phyloP scores from a whole-genome alignment of 2,888 invertebrate species.

The Drosophila acutilabella region DNA sequence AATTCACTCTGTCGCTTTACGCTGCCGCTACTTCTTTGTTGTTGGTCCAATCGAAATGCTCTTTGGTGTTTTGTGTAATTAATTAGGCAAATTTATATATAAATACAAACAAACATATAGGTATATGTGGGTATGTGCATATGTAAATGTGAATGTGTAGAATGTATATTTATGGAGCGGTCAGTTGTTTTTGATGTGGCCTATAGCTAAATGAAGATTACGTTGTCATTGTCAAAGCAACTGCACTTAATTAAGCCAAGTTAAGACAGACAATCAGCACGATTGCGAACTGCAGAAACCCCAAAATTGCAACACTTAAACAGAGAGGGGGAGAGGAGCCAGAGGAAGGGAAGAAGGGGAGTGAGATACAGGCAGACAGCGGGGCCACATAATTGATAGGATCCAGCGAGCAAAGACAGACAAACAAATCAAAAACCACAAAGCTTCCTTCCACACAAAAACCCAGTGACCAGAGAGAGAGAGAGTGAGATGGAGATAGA shows the following conservation, averaged over 20 bases:
- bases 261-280: constrained; percentile 52
- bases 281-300: constrained; percentile 39
- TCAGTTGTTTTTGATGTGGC: constrained; percentile 57
- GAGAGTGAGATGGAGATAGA: background rate
- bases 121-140: constrained; percentile 25
- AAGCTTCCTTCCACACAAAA: constrained; percentile 67
- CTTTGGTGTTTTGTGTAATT: constrained; percentile 69
- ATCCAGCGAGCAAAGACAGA: constrained; percentile 52
- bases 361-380: background rate
- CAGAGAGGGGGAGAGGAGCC: background rate
- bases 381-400: constrained; percentile 59
- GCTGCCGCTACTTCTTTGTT: background rate
- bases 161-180: constrained; percentile 45
- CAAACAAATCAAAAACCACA: constrained; percentile 77
- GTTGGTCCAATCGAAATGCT: constrained; percentile 30
- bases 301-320: constrained; percentile 39
- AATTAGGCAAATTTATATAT: constrained; percentile 73
- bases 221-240: constrained; percentile 73
- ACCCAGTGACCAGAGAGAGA: constrained; percentile 28
- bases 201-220: constrained; percentile 65
- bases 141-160: constrained; percentile 11
- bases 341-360: background rate
- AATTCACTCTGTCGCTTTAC: constrained; percentile 6
- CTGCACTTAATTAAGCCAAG: constrained; percentile 78
- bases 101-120: constrained; percentile 23